Evolutionary conservation across 2,888 invertebrate species (phyloP), one percentile per base, ranked within the genome.

Genomic region (Cybosia mesomella): DNA sequence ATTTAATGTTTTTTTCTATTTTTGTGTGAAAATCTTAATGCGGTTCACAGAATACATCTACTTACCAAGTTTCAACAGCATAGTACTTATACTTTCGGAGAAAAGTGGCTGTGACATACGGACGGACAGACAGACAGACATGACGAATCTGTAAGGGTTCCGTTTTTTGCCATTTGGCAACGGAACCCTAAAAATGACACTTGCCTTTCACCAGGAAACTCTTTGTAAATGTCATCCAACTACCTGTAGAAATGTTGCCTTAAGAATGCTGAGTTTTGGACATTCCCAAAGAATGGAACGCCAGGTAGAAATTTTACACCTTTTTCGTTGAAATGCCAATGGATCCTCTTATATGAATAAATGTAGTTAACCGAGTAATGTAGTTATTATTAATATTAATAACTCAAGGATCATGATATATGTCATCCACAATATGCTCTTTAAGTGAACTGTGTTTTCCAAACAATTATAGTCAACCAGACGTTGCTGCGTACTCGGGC

Each of bases 261-360:
- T 32, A 75, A 7, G 2, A 90, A 77, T 0, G 85, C 84, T 60
- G 86, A 84, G 0, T 72, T 67, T 0, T 85, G 67, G 0, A 74
- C 68, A 58, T 93, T 93, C 0, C 94, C 94, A 61, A 93, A 92
- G 9, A 93, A 8, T 0, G 93, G 94, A 9, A 87, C 53, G 0
- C 91, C 91, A 0, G 89, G 84, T 0, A 86, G 22, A 70, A 82
- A 89, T 58, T 89, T 93, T 2, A 94, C 77, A 4, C 84, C 91
- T 15, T 75, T 81, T 1, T 83, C 72, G 1, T 87, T 81, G 15
- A 88, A 92, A 49, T 82, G 80, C 0, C 79, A 71, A 22, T 91
- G 87, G 15, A 84, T 66, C 43, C 80, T 81, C 64, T 85, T 87
- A 64, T 89, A 83, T 5, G 67, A 68, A 43, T 87, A 91, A 1